A percentile compares a stretch with the other conserved stretches of the same genome.
phyloP scores from a whole-genome alignment of 2,113 vertebrate genomes.

The Pardalotus punctatus region DNA sequence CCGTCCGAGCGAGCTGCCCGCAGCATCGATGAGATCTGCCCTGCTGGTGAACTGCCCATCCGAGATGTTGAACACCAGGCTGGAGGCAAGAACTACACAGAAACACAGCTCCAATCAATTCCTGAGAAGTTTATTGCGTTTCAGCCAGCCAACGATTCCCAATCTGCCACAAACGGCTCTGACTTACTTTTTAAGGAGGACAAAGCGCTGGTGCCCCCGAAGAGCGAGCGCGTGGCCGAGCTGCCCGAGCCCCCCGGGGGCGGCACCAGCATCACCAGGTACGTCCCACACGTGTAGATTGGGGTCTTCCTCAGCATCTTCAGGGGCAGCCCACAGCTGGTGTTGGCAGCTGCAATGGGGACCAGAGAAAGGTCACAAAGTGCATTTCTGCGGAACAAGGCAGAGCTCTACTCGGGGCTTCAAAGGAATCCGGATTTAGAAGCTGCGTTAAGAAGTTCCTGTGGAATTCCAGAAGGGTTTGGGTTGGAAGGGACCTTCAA shows the following conservation, averaged over 20 bases:
- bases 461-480: neutral
- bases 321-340: constrained; percentile 94
- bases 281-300: constrained; percentile 94
- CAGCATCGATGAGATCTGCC: constrained; percentile 94
- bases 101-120: neutral
- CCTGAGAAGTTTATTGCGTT: neutral
- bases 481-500: neutral
- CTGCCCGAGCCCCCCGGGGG: constrained; percentile 94
- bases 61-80: constrained; percentile 90
- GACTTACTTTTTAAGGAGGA: constrained; percentile 95
- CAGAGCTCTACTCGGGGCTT: neutral
- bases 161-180: fast-evolving
- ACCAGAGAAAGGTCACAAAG: neutral
- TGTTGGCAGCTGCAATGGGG: constrained; percentile 82
- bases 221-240: constrained; percentile 95
- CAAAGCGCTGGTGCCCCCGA: constrained; percentile 92
- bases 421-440: neutral
- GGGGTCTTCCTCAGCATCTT: constrained; percentile 93
- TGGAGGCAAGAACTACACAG: constrained; percentile 89
- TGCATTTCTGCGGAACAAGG: neutral
- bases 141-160: neutral
- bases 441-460: neutral
- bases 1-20: constrained; percentile 92
- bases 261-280: constrained; percentile 94
- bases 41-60: constrained; percentile 95